A percentile compares a stretch with the other conserved stretches of the same genome.
Evolutionary conservation across 1,140 invertebrate genomes (phyloP).

Genomic region (Tetranychus urticae): DNA sequence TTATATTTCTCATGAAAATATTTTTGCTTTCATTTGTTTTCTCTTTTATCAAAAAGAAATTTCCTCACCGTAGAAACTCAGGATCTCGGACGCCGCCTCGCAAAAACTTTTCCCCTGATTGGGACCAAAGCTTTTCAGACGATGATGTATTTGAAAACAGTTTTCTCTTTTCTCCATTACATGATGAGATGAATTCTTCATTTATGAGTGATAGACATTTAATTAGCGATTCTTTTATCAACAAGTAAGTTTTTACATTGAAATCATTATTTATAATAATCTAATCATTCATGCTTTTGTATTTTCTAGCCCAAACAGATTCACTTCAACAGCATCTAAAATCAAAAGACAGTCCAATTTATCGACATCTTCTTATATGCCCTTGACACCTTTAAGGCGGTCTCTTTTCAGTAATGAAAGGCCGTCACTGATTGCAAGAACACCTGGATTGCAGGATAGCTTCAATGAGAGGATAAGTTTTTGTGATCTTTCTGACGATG

Average conservation of each 20-base stretch:
- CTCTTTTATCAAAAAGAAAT: background rate
- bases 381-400: background rate
- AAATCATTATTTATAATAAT: background rate
- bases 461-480: constrained; percentile 1
- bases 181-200: background rate
- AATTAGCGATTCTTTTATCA: background rate
- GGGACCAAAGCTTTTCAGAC: constrained; percentile 6
- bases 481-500: constrained; percentile 1
- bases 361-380: background rate
- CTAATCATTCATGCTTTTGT: background rate
- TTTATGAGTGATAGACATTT: background rate
- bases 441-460: background rate
- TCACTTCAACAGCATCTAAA: background rate
- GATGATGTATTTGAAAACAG: constrained; percentile 3
- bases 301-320: background rate
- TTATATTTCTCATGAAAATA: background rate
- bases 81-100: constrained; percentile 2
- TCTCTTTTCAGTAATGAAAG: background rate
- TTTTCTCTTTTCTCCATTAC: background rate
- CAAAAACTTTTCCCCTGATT: background rate
- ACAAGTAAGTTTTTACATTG: background rate
- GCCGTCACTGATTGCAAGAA: background rate
- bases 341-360: background rate
- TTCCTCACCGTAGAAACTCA: background rate
- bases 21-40: background rate